Base-by-base conservation (phyloP, 2,797 vertebrate species). In the Helarctos malayanus region DNA sequence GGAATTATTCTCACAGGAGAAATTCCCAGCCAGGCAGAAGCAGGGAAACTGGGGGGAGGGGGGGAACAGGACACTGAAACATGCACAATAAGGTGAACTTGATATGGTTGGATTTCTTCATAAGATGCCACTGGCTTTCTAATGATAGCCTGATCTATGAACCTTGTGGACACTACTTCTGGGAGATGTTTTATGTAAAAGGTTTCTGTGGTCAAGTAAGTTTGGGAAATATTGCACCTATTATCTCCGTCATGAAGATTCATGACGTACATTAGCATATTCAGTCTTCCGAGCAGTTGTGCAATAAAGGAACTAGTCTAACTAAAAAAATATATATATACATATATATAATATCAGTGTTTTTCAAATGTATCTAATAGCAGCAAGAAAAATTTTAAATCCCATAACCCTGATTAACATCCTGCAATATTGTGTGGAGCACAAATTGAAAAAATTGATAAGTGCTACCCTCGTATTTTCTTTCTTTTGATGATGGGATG, bases 331-430 rank as follows among this genome's bases (percentile, higher is more conserved):
- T 38, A 38, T 38, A 38, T 38, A 38, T 38, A 38, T 38, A 38
- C 5, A 41, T 41, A 41, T 41, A 41, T 41, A 63, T 23, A 29
- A 59, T 41, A 59, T 41, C 29, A 71, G 21, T 57, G 12, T 68
- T 82, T 88, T 81, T 52, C 27, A 59, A 68, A 80, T 80, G 25
- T n/a, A 32, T 84, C 14, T 73, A 89, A 75, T 92, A 47, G 65
- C 29, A 88, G 12, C 57, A 92, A 63, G 45, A 96, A 85, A 61
- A 78, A 69, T 13, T 81, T 95, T 68, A 84, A 89, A 88, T 75
- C 29, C 47, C 61, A 5, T 57, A 49, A 47, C 29, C 27, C 2
- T 23, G 81, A 38, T 76, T 95, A 85, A 93, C 71, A 68, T 45
- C n/a, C 54, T 29, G 7, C 12, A 90, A 47, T 47, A 56, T n/a